Evolutionary conservation across 1,140 invertebrate species (phyloP).

Genomic region (Conus ventricosus): DNA sequence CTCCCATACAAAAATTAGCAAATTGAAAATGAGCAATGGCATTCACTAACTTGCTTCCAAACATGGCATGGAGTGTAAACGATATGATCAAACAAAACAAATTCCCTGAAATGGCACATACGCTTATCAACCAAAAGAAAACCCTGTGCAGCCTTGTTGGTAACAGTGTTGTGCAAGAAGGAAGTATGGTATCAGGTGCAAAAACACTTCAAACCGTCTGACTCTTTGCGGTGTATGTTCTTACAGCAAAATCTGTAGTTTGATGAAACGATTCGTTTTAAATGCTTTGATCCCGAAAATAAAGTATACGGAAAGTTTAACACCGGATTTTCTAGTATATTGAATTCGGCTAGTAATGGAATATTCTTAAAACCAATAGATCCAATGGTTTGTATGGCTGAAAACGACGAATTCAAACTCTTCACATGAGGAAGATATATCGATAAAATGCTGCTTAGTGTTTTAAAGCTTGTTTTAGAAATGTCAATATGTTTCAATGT

Average conservation of each 20-base stretch:
- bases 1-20: too few species aligned
- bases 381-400: neutral
- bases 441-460: neutral
- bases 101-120: slow-evolving; percentile 52
- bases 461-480: neutral
- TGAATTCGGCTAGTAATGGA: neutral
- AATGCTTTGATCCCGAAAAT: slow-evolving; percentile 10
- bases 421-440: neutral
- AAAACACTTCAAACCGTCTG: slow-evolving; percentile 48
- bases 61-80: too few species aligned
- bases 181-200: slow-evolving; percentile 51
- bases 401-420: neutral
- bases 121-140: slow-evolving; percentile 57
- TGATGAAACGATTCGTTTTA: slow-evolving; percentile 26
- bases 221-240: slow-evolving; percentile 36
- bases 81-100: too few species aligned
- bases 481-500: neutral
- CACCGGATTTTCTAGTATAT: neutral
- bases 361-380: neutral
- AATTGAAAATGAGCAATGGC: too few species aligned
- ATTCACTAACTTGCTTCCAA: too few species aligned
- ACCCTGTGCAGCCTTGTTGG: slow-evolving; percentile 19
- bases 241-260: slow-evolving; percentile 14
- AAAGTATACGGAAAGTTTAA: neutral
- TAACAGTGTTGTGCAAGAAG: slow-evolving; percentile 54